Conservation (phyloP, 2,888 invertebrate genomes). For the Bhutanitis thaidina region DNA sequence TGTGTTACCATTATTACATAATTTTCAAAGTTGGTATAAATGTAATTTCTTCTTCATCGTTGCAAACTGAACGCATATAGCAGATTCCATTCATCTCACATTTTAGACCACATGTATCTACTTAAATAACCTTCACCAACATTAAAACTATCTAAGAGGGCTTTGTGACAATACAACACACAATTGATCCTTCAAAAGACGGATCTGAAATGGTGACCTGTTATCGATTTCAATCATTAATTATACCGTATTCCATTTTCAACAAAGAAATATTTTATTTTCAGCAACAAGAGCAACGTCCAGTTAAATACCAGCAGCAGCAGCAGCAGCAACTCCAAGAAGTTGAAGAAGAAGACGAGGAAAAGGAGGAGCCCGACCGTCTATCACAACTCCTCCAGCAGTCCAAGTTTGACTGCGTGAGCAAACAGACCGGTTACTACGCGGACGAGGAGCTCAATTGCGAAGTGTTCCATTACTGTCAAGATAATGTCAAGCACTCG, state of each 20-base stretch:
- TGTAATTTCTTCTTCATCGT: no score
- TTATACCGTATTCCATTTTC: neutral
- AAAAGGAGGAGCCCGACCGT: conserved; percentile 92
- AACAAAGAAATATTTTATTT: neutral
- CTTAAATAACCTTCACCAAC: no score
- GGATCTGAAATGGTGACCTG: no score
- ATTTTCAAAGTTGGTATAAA: no score
- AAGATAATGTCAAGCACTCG: conserved; percentile 92
- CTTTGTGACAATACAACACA: no score
- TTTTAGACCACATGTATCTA: no score
- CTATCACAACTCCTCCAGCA: conserved; percentile 88
- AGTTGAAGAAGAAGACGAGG: conserved; percentile 84
- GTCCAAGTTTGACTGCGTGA: conserved; percentile 90
- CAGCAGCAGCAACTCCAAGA: conserved; percentile 44
- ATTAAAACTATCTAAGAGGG: no score
- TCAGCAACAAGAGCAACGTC: conserved; percentile 52
- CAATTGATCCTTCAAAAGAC: no score
- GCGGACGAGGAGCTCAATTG: conserved; percentile 93
- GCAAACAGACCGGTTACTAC: conserved; percentile 92
- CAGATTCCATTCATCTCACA: no score
- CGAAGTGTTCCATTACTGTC: conserved; percentile 96
- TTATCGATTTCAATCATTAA: no score
- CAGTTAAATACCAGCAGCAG: conserved; percentile 48
- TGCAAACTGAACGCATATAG: no score
- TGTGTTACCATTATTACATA: no score